Evolutionary conservation across 2,113 vertebrate species (phyloP).

Genomic region (Raja brachyura): DNA sequence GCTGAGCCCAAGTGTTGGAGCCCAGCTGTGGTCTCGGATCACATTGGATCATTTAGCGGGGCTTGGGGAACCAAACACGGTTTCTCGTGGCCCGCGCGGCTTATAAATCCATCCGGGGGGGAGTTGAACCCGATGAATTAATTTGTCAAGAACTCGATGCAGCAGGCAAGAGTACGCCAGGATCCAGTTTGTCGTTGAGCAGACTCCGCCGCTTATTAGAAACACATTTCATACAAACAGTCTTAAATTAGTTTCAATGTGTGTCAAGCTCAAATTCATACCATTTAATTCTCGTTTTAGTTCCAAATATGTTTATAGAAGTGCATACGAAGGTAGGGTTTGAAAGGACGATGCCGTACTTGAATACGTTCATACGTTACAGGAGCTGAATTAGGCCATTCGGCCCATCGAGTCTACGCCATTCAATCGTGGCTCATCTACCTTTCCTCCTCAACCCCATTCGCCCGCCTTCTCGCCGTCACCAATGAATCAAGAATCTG

Average conservation of each 20-base stretch:
- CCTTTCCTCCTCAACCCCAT: too few relatives aligned
- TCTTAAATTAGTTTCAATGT: constrained; percentile 8
- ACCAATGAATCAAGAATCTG: too few relatives aligned
- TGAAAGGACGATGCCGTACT: too few relatives aligned
- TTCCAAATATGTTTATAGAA: constrained; percentile 12
- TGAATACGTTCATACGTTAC: too few relatives aligned
- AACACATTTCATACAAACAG: constrained; percentile 22
- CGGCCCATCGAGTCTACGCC: too few relatives aligned
- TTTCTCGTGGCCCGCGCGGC: background rate
- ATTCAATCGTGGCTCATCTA: too few relatives aligned
- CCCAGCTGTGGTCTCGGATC: background rate
- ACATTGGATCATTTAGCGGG: background rate
- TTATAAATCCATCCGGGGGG: background rate
- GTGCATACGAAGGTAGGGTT: too few relatives aligned
- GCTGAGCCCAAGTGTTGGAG: background rate
- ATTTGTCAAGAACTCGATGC: constrained; percentile 30
- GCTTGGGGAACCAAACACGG: background rate
- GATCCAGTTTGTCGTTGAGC: background rate
- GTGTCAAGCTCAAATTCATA: constrained; percentile 22
- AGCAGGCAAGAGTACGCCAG: background rate
- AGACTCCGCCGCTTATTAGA: background rate
- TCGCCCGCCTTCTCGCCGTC: too few relatives aligned
- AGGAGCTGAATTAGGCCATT: too few relatives aligned
- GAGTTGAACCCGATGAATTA: background rate
- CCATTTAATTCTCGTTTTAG: constrained; percentile 28